Evolutionary conservation across 2,888 invertebrate species (phyloP), one percentile per base, ranked within the genome.

Genomic region (Eupithecia subumbrata): DNA sequence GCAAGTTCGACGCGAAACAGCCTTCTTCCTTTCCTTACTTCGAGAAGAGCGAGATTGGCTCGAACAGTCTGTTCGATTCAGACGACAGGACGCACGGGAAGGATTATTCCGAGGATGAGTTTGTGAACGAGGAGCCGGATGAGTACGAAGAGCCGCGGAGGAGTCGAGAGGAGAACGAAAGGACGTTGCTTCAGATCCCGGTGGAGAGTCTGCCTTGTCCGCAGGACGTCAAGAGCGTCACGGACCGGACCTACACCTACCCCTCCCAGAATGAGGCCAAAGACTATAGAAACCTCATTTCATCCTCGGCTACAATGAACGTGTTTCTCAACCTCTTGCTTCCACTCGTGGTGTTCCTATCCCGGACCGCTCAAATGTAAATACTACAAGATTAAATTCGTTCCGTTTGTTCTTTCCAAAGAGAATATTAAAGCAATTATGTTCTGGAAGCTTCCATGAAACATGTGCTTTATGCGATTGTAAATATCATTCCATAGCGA

Each of bases 161-260:
- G 76, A 86, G 86, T 76, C 91, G 86, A 80, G 89, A 86, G 7
- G 93, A 93, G 79, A 92, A 95, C 87, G 94, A 94, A 73, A 90
- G 88, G 80, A 91, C 91, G 43, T 87, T 96, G 75, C 93, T 96
- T 71, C 95, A 95, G 83, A 95, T 96, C 75, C 95, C 95, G 2
- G 93, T 95, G 5, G 95, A 96, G 81, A 89, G 93, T 73, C 88
- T 96, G 74, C 96, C 96, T 30, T 96, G 96, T 85, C 96, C 96
- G 73, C 95, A 95, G 78, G 95, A 95, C 72, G 90, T 95, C n/a
- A 96, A 95, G 83, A 96, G 95, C 84, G 96, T 96, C 69, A 96
- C 96, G 30, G 96, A 96, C 80, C 88, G 93, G 75, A 95, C 94
- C 4, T 95, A 94, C 79, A 95, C 94, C 67, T 91, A 96, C 84